Percentiles rank a stretch among this genome's conserved stretches.
These are phyloP conservation scores for Lates calcarifer DNA, from an alignment of 2,113 vertebrate species.

Conservation along the genomic window DNA sequence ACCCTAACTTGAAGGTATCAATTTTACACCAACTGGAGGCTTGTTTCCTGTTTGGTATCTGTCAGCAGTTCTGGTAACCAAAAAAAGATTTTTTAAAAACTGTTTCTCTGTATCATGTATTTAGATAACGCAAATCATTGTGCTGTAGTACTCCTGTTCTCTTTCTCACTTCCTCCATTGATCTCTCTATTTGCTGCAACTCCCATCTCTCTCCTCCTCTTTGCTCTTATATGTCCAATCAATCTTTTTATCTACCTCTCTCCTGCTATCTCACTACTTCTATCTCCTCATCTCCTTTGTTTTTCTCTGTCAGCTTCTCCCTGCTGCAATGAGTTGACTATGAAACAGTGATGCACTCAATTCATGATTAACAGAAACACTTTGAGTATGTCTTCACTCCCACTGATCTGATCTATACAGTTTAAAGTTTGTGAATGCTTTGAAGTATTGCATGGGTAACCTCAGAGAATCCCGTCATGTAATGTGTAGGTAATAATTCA, in stretches of 20 bases:
- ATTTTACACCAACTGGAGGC: not conserved
- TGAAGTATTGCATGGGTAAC: not conserved
- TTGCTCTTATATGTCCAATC: constrained; percentile 29
- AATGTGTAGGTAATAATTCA: not conserved
- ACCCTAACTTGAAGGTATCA: not conserved
- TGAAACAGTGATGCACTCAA: not conserved
- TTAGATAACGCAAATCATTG: not conserved
- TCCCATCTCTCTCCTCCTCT: constrained; percentile 1
- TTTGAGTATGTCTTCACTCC: not conserved
- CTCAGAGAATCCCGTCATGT: not conserved
- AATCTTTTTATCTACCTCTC: constrained; percentile 20
- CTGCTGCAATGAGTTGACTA: constrained; percentile 6
- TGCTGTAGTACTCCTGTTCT: constrained; percentile 3
- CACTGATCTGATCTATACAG: not conserved
- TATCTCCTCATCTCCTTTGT: constrained; percentile 15
- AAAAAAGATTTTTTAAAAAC: not conserved
- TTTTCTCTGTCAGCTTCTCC: constrained; percentile 8
- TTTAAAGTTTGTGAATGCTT: not conserved
- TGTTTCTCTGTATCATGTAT: not conserved
- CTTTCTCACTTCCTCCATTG: not conserved
- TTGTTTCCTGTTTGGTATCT: not conserved
- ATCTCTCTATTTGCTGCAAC: constrained; percentile 1
- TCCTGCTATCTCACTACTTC: constrained; percentile 8
- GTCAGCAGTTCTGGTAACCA: not conserved
- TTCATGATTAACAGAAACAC: not conserved